These are phyloP conservation scores for Euphydryas editha DNA, from an alignment of 2,888 invertebrate genomes.

Conservation along the genomic window DNA sequence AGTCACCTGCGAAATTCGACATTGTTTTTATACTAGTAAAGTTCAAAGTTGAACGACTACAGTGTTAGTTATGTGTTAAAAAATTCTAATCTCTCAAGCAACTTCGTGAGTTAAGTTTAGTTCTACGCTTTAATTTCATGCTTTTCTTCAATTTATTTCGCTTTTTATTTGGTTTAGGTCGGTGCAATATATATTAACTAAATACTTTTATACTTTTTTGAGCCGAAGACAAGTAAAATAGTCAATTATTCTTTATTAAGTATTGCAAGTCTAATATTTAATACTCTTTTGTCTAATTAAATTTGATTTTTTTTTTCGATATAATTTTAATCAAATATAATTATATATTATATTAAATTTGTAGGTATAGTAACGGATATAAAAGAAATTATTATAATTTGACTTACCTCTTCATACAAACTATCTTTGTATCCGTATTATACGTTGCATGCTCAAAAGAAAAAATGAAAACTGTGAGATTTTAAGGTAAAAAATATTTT, in stretches of 20 bases:
- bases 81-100: conserved; percentile 63
- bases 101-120: conserved; percentile 73
- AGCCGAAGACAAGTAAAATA: neutral
- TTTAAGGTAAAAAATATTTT: no score
- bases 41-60: conserved; percentile 52
- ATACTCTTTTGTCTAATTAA: conserved; percentile 3
- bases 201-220: neutral
- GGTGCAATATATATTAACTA: neutral
- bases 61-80: conserved; percentile 61
- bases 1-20: conserved; percentile 81
- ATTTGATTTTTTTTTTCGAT: neutral
- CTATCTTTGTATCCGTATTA: neutral
- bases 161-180: conserved; percentile 17
- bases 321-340: neutral
- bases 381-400: neutral
- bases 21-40: conserved; percentile 57
- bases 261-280: neutral
- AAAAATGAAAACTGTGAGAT: neutral
- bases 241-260: neutral
- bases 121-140: conserved; percentile 57
- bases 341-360: no score
- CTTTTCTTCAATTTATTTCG: conserved; percentile 38
- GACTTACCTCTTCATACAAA: neutral
- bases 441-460: neutral
- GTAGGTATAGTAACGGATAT: neutral